These are phyloP conservation scores for Galendromus occidentalis DNA, from an alignment of 1,140 invertebrate species.

Conservation along the genomic window DNA sequence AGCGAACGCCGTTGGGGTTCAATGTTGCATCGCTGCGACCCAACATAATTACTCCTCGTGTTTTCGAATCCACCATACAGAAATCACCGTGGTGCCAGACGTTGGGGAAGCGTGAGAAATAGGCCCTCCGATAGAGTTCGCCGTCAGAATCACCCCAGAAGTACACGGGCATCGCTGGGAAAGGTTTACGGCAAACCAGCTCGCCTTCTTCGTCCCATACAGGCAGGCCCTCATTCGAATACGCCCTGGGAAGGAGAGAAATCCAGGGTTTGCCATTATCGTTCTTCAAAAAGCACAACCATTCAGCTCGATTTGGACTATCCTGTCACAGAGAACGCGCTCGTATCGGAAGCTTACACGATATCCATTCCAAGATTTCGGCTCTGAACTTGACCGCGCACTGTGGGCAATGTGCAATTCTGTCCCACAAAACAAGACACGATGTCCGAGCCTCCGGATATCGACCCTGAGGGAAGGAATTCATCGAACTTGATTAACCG, in stretches of 20 bases:
- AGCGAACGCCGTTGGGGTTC: conserved; percentile 41
- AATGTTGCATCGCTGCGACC: conserved; percentile 40
- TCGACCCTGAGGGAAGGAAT: conserved; percentile 12
- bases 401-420: conserved; percentile 33
- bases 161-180: conserved; percentile 38
- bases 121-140: conserved; percentile 35
- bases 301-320: conserved; percentile 11
- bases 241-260: background rate
- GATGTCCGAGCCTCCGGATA: conserved; percentile 38
- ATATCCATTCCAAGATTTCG: conserved; percentile 35
- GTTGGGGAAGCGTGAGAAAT: conserved; percentile 34
- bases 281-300: background rate
- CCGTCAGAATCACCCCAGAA: conserved; percentile 38
- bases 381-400: conserved; percentile 37
- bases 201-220: conserved; percentile 35
- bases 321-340: conserved; percentile 27
- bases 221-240: conserved; percentile 23
- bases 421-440: conserved; percentile 39
- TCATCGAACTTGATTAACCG: no score
- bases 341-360: conserved; percentile 20
- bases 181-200: conserved; percentile 37
- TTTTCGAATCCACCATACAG: conserved; percentile 32
- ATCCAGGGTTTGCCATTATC: background rate
- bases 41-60: conserved; percentile 37
- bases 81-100: conserved; percentile 41